Evolutionary conservation across 2,113 vertebrate species (phyloP), one percentile per base, ranked within the genome.

Genomic region (Scopus umbretta): DNA sequence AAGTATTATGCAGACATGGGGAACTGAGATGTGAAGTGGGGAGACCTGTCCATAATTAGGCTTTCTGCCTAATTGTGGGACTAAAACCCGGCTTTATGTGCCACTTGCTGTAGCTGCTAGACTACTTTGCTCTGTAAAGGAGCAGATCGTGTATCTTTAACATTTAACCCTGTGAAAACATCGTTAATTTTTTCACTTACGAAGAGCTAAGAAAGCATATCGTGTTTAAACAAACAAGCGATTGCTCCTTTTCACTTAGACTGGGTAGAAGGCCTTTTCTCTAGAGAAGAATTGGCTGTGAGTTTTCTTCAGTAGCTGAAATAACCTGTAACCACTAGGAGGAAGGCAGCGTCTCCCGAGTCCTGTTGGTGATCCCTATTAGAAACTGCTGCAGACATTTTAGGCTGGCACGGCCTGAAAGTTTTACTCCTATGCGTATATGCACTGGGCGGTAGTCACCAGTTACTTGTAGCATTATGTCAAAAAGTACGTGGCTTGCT

Each of bases 1-100:
- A 23, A 79, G 7, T 34, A 10, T 67, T 80, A 30, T 67, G 53
- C 45, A n/a, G 68, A 9, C 16, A 2, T 6, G 10, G 26, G n/a
- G 22, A 74, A 16, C 38, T 8, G n/a, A 49, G 30, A 11, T 0
- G 0, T 88, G 25, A 43, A 40, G 55, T 21, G 53, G 34, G 52
- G 6, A 14, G 3, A 13, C 47, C 18, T 56, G 19, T 3, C 50
- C 5, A 0, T n/a, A n/a, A n/a, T n/a, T n/a, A n/a, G n/a, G n/a
- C n/a, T n/a, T n/a, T n/a, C n/a, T n/a, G n/a, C n/a, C n/a, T n/a
- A n/a, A n/a, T n/a, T n/a, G n/a, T n/a, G n/a, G 45, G 22, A 70
- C 7, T 36, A 36, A 61, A 85, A 34, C 45, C 30, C 71, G 50
- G 11, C 1, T n/a, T 38, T 66, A 12, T 30, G 19, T 38, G 38